phyloP scores from a whole-genome alignment of 2,888 invertebrate species.

The Vanessa cardui region DNA sequence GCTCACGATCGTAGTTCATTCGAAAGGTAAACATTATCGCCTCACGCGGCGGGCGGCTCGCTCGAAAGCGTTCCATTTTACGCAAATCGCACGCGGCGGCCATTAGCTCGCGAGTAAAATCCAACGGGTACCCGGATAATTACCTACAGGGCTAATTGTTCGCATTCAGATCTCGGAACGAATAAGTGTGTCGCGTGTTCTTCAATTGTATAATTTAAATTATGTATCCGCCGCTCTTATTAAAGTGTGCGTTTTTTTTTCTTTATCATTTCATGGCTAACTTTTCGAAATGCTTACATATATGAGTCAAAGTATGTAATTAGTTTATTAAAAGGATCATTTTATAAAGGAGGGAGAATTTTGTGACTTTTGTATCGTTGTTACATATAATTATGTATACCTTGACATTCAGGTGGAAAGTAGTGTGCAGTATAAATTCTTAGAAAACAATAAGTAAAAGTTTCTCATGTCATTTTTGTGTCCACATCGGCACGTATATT shows the following conservation, averaged over 20 bases:
- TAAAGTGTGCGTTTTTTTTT: neutral
- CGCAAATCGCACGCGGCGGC: slow-evolving; percentile 58
- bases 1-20: slow-evolving; percentile 2
- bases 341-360: too few species aligned
- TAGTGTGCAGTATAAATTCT: neutral
- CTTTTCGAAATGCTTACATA: neutral
- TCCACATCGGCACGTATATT: slow-evolving; percentile 34
- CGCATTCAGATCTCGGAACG: slow-evolving; percentile 51
- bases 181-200: slow-evolving; percentile 42
- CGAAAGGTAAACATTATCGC: slow-evolving; percentile 26
- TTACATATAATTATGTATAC: too few species aligned
- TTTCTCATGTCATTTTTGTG: slow-evolving; percentile 35
- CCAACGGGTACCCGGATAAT: slow-evolving; percentile 66
- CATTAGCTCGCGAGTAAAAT: slow-evolving; percentile 61
- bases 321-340: too few species aligned
- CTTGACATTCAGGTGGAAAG: neutral
- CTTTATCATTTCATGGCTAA: neutral
- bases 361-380: too few species aligned
- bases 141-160: slow-evolving; percentile 68
- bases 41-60: slow-evolving; percentile 13
- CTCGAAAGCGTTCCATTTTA: slow-evolving; percentile 54
- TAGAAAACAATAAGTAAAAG: slow-evolving; percentile 13
- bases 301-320: too few species aligned
- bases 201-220: slow-evolving; percentile 18
- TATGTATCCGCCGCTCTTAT: neutral